A percentile compares a stretch with the other conserved stretches of the same genome.
phyloP scores from a whole-genome alignment of 1,140 invertebrate genomes.

The Heliconius nattereri region DNA sequence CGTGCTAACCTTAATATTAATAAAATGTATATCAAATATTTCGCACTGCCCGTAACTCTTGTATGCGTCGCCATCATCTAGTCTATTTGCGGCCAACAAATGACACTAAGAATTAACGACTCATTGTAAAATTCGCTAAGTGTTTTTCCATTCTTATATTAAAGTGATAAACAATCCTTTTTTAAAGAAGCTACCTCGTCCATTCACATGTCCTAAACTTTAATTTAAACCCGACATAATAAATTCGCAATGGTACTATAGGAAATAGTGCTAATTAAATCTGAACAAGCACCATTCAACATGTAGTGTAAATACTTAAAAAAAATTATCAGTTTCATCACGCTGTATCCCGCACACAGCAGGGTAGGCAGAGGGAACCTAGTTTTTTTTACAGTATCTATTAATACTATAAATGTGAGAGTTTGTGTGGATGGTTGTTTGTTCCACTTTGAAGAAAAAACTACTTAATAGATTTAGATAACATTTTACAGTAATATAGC shows the following conservation, averaged over 20 bases:
- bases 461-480: too few species aligned
- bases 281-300: too few species aligned
- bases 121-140: slow-evolving; percentile 72
- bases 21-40: slow-evolving; percentile 18
- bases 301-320: too few species aligned
- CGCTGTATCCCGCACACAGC: too few species aligned
- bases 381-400: too few species aligned
- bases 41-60: slow-evolving; percentile 25
- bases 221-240: neutral
- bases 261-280: neutral
- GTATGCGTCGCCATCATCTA: slow-evolving; percentile 47
- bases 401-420: too few species aligned
- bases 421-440: too few species aligned
- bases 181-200: slow-evolving; percentile 22
- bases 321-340: too few species aligned
- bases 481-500: too few species aligned
- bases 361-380: too few species aligned
- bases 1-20: neutral
- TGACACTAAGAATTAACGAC: slow-evolving; percentile 69
- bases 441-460: too few species aligned
- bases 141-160: slow-evolving; percentile 43
- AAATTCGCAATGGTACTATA: neutral
- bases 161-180: slow-evolving; percentile 39
- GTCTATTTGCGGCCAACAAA: slow-evolving; percentile 60
- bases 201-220: slow-evolving; percentile 35